Percentiles rank a stretch among this genome's conserved stretches.
Conservation (phyloP, 2,113 vertebrate species). For the Zonotrichia leucophrys region DNA sequence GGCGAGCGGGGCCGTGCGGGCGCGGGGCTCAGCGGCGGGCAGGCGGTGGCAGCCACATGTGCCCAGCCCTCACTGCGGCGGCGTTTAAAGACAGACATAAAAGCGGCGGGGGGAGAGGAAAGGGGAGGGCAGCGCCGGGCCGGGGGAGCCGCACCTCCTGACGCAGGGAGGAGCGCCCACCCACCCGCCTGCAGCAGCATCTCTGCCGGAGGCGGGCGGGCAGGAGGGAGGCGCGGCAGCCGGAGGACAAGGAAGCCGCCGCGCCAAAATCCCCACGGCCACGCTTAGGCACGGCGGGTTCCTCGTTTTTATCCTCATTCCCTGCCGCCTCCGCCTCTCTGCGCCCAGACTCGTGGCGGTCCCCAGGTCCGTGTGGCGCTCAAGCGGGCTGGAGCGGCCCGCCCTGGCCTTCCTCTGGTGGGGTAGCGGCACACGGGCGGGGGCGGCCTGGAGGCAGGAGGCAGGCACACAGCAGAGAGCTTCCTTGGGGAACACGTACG, state of each 20-base stretch:
- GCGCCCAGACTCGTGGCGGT: neutral
- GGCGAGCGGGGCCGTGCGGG: neutral
- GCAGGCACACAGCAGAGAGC: neutral
- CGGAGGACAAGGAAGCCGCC: neutral
- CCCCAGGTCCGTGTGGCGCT: neutral
- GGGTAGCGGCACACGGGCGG: neutral
- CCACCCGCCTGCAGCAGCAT: neutral
- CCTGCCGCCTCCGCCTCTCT: neutral
- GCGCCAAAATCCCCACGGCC: neutral
- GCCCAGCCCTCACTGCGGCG: slow-evolving; percentile 37
- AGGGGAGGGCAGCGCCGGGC: neutral
- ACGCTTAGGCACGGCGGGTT: too few relatives aligned
- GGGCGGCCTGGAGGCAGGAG: neutral
- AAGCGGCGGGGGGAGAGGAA: neutral
- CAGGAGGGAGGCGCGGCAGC: neutral
- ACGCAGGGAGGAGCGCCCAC: slow-evolving; percentile 56
- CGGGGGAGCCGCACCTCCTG: slow-evolving; percentile 52
- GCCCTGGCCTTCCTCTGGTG: neutral
- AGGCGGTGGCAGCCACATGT: slow-evolving; percentile 42
- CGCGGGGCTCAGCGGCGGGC: neutral
- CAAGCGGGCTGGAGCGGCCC: neutral
- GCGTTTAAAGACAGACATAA: slow-evolving; percentile 49
- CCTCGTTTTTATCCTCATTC: neutral
- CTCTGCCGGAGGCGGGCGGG: neutral
- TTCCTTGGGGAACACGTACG: neutral